phyloP scores from a whole-genome alignment of 2,797 vertebrate species.

The Alca torda region DNA sequence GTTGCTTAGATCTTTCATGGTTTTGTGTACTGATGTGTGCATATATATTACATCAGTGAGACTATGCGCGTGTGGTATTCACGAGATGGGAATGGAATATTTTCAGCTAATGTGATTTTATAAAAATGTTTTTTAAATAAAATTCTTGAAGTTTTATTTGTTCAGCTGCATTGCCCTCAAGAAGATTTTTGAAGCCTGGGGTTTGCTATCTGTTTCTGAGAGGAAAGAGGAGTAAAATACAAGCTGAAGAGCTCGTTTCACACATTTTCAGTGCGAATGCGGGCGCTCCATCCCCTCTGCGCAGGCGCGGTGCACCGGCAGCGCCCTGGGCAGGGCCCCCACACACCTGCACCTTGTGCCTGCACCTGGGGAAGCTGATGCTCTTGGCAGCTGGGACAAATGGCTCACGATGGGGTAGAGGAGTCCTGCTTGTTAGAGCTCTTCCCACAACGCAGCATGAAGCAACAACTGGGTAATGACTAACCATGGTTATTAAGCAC shows the following conservation, averaged over 20 bases:
- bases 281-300: accelerated
- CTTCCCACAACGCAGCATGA: background rate
- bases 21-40: background rate
- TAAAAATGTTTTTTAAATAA: background rate
- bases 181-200: background rate
- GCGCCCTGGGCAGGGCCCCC: accelerated
- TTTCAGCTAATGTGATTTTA: background rate
- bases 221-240: background rate
- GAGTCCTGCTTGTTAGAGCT: background rate
- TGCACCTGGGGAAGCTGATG: background rate
- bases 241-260: background rate
- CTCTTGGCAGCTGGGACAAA: background rate
- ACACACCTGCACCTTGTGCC: background rate
- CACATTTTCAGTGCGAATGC: accelerated
- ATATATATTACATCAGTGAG: background rate
- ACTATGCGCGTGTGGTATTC: background rate
- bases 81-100: background rate
- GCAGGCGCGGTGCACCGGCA: accelerated
- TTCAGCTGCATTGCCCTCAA: background rate
- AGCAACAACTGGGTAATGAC: background rate
- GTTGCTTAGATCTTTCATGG: background rate
- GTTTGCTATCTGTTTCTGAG: background rate
- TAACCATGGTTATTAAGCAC: background rate
- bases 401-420: background rate
- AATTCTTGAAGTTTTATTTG: background rate